Percentiles rank a stretch among this genome's conserved stretches.
Conservation (phyloP, 2,797 vertebrate species). For the Tenualosa ilisha region DNA sequence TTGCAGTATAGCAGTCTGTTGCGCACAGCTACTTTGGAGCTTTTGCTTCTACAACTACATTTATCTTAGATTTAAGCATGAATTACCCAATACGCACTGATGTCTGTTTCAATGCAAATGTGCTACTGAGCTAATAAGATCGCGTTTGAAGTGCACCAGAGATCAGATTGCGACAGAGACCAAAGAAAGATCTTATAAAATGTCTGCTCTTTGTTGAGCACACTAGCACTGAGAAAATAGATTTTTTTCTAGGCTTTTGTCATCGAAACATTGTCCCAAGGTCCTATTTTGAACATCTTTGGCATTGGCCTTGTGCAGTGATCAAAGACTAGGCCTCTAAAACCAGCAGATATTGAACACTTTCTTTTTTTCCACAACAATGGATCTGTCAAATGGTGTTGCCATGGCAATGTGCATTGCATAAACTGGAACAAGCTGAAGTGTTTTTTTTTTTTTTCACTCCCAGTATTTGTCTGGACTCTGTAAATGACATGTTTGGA, state of each 20-base stretch:
- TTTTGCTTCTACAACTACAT: neutral
- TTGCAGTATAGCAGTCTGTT: neutral
- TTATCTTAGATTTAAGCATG: slow-evolving; percentile 22
- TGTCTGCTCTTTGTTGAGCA: neutral
- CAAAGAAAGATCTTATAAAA: slow-evolving; percentile 25
- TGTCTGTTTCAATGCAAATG: slow-evolving; percentile 65
- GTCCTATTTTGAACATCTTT: slow-evolving; percentile 50
- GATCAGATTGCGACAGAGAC: slow-evolving; percentile 50
- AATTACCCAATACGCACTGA: slow-evolving; percentile 31
- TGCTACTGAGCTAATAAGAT: slow-evolving; percentile 40
- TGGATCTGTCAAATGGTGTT: slow-evolving; percentile 58
- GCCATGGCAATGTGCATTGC: slow-evolving; percentile 47
- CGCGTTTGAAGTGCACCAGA: slow-evolving; percentile 40
- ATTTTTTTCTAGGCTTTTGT: slow-evolving; percentile 37
- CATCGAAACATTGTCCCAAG: slow-evolving; percentile 44
- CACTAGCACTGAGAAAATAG: slow-evolving; percentile 28
- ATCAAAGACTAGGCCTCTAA: slow-evolving; percentile 57
- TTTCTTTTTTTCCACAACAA: slow-evolving; percentile 52
- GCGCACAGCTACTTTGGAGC: neutral
- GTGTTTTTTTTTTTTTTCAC: neutral
- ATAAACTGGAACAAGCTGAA: slow-evolving; percentile 26
- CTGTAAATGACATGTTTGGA: slow-evolving; percentile 41
- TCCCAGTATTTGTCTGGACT: slow-evolving; percentile 28
- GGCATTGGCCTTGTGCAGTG: slow-evolving; percentile 47
- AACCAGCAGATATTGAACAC: slow-evolving; percentile 57